phyloP scores from a whole-genome alignment of 2,888 invertebrate species.

The Corbicula japonica region DNA sequence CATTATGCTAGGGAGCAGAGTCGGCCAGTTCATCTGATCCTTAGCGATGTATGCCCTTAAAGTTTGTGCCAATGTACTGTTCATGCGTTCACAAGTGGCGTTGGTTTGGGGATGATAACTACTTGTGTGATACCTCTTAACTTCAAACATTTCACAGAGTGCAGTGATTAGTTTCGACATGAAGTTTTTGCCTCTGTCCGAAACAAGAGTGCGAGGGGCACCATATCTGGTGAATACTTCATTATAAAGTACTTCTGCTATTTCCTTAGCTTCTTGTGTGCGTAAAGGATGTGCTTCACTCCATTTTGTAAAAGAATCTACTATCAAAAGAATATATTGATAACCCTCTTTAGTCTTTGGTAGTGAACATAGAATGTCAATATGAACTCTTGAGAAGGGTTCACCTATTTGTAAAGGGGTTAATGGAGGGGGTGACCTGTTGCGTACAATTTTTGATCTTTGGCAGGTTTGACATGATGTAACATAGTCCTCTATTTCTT shows the following conservation, averaged over 20 bases:
- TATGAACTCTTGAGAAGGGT: conserved; percentile 43
- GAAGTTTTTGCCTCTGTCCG: conserved; percentile 59
- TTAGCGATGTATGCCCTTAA: conserved; percentile 51
- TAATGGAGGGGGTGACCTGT: conserved; percentile 29
- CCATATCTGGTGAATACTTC: conserved; percentile 60
- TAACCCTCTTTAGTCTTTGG: conserved; percentile 50
- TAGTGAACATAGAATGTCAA: conserved; percentile 52
- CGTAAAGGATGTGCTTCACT: conserved; percentile 55
- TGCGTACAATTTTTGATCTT: conserved; percentile 7
- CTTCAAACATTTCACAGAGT: conserved; percentile 58
- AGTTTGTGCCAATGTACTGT: conserved; percentile 48
- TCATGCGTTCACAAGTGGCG: conserved; percentile 47
- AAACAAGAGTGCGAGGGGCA: conserved; percentile 49
- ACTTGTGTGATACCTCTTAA: conserved; percentile 54
- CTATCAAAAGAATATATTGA: conserved; percentile 53
- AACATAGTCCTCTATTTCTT: conserved; percentile 44
- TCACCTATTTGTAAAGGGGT: conserved; percentile 43
- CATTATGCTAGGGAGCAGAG: conserved; percentile 55
- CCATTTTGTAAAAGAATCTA: conserved; percentile 56
- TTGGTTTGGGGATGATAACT: conserved; percentile 64
- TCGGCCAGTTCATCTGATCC: conserved; percentile 56
- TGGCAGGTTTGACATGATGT: conserved; percentile 47
- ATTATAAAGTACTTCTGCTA: conserved; percentile 51
- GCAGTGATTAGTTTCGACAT: conserved; percentile 63
- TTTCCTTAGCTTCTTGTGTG: conserved; percentile 60